Conservation (phyloP, 2,113 vertebrate species). For the Cynocephalus volans region DNA sequence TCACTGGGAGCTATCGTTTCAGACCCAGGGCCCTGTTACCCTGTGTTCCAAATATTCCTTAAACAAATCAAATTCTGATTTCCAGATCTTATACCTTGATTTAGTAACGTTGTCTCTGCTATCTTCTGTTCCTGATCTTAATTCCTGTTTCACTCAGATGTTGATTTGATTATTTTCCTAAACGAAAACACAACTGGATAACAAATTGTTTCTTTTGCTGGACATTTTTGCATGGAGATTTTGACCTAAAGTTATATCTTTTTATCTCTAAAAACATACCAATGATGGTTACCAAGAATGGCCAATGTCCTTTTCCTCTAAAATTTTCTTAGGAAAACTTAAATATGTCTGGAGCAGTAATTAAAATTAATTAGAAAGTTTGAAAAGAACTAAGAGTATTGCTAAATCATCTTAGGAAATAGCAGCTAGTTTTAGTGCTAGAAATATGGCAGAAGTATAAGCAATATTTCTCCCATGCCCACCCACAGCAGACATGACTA, state of each 20-base stretch:
- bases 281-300: not conserved
- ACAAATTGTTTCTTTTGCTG: not conserved
- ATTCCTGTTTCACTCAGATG: not conserved
- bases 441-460: not conserved
- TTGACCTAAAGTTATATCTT: not conserved
- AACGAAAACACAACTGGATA: not conserved
- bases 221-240: conserved; percentile 7
- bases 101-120: not conserved
- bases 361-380: conserved; percentile 15
- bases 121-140: not conserved
- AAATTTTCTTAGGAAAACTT: conserved; percentile 43
- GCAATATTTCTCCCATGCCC: not conserved
- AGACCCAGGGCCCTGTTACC: not conserved
- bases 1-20: conserved; percentile 71
- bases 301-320: not conserved
- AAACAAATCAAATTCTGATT: not conserved
- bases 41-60: not conserved
- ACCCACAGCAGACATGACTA: not conserved
- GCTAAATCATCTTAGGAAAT: not conserved
- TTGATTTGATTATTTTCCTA: not conserved
- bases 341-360: not conserved
- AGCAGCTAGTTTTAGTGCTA: not conserved
- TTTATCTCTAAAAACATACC: not conserved
- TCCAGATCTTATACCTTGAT: not conserved
- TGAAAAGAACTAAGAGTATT: not conserved